Base-by-base conservation (phyloP, 1,140 invertebrate genomes). In the Limonius californicus region DNA sequence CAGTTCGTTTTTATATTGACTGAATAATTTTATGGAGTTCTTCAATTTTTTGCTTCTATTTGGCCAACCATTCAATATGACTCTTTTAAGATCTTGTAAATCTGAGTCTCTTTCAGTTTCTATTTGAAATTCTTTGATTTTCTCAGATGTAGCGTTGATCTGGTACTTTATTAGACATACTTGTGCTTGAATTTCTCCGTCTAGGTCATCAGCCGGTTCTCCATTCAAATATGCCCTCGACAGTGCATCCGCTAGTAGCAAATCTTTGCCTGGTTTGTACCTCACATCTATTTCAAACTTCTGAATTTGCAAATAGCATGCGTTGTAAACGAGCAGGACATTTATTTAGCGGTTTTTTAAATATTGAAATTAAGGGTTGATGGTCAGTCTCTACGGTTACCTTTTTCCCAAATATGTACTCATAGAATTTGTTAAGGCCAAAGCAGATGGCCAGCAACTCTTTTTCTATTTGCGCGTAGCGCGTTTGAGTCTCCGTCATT, bases 381-480 rank as follows among this genome's bases (percentile, higher is more conserved):
- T 83, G 79, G 65, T 83, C 80, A 3, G 76, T 80, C 62, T 77
- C 69, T 1, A 82, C 72, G 4, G 54, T 73, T 27, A 82, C 75
- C 19, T 74, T 59, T 62, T 61, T 68, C 11, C 68, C 72, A 63
- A 70, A 73, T n/a, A 78, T 57, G 59, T 72, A 77, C 15, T 72
- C 62, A 57, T 68, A 64, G 70, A 78, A 80, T 61, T 68, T 68
- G 58, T 70, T 57, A 59, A 55, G 68, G 14, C 61, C 70, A 60
- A 64, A 74, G 45, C 64, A 53, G 8, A 79, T 71, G 16, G 71
- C 74, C 12, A 76, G 63, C 3, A 67, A 53, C 64, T 81, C 77
- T 61, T 75, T 77, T 59, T 79, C 76, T 11, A 78, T 77, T 56
- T 75, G 72, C 1, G 72, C 54, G 67, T 66, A 64, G 67, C 67